Conservation (phyloP, 2,113 vertebrate species). For the Bufo gargarizans region DNA sequence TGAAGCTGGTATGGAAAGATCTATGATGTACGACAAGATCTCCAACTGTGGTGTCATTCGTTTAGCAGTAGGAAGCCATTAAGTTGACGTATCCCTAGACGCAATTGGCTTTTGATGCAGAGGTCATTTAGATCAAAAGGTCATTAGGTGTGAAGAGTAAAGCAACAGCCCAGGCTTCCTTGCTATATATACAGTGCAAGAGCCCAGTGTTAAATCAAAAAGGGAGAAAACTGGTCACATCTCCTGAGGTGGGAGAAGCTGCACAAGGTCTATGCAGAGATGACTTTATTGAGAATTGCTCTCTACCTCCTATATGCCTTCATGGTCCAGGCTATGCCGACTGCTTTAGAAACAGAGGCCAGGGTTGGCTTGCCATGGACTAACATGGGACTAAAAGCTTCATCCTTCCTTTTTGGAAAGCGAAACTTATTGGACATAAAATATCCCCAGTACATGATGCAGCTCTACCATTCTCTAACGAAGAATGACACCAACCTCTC, state of each 20-base stretch:
- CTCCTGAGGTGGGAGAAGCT: conserved; percentile 48
- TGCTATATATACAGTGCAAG: conserved; percentile 39
- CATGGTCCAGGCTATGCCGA: conserved; percentile 42
- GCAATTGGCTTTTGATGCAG: conserved; percentile 62
- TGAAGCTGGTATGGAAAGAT: background rate
- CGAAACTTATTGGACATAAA: conserved; percentile 58
- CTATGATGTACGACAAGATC: conserved; percentile 6
- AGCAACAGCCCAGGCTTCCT: conserved; percentile 25
- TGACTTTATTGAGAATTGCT: background rate
- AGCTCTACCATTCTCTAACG: conserved; percentile 76
- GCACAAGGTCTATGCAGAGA: conserved; percentile 27
- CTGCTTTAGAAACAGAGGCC: background rate
- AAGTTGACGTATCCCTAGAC: conserved; percentile 47
- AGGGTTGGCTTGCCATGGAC: background rate
- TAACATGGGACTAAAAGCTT: background rate
- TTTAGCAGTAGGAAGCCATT: conserved; percentile 44
- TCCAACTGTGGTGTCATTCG: conserved; percentile 28
- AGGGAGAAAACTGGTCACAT: conserved; percentile 60
- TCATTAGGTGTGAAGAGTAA: conserved; percentile 68
- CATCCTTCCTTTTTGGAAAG: conserved; percentile 23
- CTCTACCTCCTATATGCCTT: background rate
- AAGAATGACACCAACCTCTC: conserved; percentile 54
- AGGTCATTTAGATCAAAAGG: conserved; percentile 71
- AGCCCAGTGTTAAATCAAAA: background rate
- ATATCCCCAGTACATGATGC: conserved; percentile 84